Evolutionary conservation across 1,140 invertebrate species (phyloP).

Genomic region (Drosophila nannoptera): DNA sequence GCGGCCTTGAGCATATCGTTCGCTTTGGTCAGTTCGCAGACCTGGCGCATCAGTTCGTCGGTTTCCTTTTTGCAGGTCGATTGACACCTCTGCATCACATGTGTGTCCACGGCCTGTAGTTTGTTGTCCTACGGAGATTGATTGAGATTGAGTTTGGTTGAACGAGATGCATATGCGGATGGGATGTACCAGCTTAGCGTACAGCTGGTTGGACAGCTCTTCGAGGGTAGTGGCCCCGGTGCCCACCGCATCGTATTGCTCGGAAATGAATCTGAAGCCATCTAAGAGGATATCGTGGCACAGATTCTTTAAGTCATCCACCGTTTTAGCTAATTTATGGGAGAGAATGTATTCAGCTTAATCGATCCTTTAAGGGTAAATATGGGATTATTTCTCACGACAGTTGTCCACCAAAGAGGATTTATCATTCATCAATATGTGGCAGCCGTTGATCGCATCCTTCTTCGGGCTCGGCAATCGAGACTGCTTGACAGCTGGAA

Average conservation of each 20-base stretch:
- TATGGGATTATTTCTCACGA: constrained; percentile 30
- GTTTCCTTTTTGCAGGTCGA: neutral
- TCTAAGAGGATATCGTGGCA: constrained; percentile 13
- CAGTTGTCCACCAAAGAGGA: too few species aligned
- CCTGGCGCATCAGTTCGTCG: neutral
- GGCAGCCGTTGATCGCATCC: too few species aligned
- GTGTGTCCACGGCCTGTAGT: neutral
- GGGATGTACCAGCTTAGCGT: constrained; percentile 17
- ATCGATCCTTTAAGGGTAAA: neutral
- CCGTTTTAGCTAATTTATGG: constrained; percentile 19
- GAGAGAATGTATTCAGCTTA: constrained; percentile 10
- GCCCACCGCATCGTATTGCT: constrained; percentile 5
- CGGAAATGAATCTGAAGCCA: constrained; percentile 9
- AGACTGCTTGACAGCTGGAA: too few species aligned
- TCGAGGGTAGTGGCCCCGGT: neutral
- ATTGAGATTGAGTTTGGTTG: neutral
- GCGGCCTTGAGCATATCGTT: neutral
- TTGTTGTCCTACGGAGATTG: neutral
- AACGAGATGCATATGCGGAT: neutral
- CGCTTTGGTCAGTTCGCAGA: neutral
- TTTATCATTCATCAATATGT: too few species aligned
- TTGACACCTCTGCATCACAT: neutral
- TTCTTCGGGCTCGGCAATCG: too few species aligned
- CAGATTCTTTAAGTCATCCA: constrained; percentile 40
- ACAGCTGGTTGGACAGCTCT: neutral